Evolutionary conservation across 1,140 invertebrate species (phyloP).

Genomic region (Calosoma granatense): DNA sequence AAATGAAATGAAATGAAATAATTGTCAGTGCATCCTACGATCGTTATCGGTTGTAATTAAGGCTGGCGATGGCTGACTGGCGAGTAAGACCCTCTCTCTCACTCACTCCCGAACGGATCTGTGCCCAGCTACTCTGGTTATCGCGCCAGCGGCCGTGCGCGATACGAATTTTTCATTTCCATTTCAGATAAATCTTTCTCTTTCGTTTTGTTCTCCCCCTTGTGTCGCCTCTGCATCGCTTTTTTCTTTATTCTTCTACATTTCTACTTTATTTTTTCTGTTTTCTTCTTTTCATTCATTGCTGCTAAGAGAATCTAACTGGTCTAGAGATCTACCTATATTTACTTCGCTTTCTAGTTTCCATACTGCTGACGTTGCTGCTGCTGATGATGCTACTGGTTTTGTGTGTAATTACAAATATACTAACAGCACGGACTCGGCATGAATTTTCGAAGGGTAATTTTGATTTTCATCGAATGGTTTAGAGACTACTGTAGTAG

Average conservation of each 20-base stretch:
- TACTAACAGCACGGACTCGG: too few species aligned
- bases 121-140: neutral
- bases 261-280: neutral
- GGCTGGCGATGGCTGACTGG: neutral
- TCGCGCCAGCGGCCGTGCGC: neutral
- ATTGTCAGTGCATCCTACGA: neutral
- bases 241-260: conserved; percentile 1
- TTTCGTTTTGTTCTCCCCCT: conserved; percentile 3
- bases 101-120: neutral
- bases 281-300: neutral
- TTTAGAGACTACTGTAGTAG: too few species aligned
- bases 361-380: too few species aligned
- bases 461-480: too few species aligned
- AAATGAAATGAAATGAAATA: conserved; percentile 1
- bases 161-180: conserved; percentile 9
- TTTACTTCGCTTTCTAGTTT: too few species aligned
- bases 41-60: conserved; percentile 6
- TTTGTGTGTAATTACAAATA: too few species aligned
- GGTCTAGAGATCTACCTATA: too few species aligned
- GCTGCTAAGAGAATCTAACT: too few species aligned
- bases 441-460: too few species aligned
- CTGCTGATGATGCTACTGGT: too few species aligned
- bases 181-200: conserved; percentile 7
- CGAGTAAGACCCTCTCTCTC: neutral
- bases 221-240: neutral